Evolutionary conservation across 2,113 vertebrate species (phyloP), one percentile per base, ranked within the genome.

Genomic region (Dromiciops gliroides): DNA sequence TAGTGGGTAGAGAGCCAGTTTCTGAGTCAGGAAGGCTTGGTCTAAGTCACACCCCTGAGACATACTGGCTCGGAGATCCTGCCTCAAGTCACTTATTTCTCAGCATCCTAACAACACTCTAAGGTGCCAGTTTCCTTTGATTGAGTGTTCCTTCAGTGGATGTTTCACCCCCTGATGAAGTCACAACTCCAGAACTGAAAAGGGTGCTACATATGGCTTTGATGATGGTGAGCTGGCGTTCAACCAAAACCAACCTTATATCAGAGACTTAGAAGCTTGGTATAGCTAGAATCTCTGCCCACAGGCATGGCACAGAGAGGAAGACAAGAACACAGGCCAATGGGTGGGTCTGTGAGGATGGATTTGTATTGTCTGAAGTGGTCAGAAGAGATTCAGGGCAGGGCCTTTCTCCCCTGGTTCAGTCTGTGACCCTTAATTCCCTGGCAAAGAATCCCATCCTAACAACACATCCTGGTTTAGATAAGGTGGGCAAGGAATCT

Each of bases 371-470:
- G 83, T 7, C 19, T 53, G 67, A 83, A 19, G 75, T 10, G 28
- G 19, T 89, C 47, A 94, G 28, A 51, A 88, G 47, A 11, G 51
- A 92, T 51, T 75, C 92, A 49, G 91, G 95, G 91, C 26, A 95
- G 9, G 0, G 92, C 44, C 10, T 3, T 83, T 50, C 16, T 56
- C 6, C 88, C 89, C 26, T 44, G 53, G 89, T 28, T 3, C 19
- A 48, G 14, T 3, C 53, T 37, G 28, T 67, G 83, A 24, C 52
- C 89, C n/a, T 92, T 37, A 83, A 56, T 4, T 44, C 2, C 6
- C 16, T 93, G 67, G 3, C 50, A 90, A 83, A 8, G 24, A 51
- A 89, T 94, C 51, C 16, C 50, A 95, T 0, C 12, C 89, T 94
- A 44, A n/a, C n/a, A 22, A 0, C 14, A 89, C 5, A 51, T 10